These are phyloP conservation scores for Leptopterna dolabrata DNA, from an alignment of 2,888 invertebrate genomes.

Conservation along the genomic window DNA sequence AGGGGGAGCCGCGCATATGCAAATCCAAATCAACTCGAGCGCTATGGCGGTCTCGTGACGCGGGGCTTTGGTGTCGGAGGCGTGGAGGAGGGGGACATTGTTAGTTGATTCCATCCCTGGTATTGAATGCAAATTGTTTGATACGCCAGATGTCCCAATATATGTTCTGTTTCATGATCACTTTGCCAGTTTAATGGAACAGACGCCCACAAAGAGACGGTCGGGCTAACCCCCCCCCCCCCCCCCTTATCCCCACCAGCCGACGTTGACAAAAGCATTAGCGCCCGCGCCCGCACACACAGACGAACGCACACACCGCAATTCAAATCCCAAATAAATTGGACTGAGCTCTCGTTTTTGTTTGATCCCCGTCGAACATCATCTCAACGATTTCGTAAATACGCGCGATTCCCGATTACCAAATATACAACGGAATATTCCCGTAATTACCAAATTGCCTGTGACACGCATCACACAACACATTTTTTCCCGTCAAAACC, in stretches of 20 bases:
- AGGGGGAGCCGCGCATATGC: not conserved
- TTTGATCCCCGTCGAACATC: not conserved
- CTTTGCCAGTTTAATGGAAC: slow-evolving; percentile 51
- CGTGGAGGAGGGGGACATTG: slow-evolving; percentile 19
- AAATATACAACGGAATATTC: not conserved
- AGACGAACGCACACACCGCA: not conserved
- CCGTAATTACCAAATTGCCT: not conserved
- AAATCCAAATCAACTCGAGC: slow-evolving; percentile 33
- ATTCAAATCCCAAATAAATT: slow-evolving; percentile 47
- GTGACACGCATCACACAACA: not conserved
- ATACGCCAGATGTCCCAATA: slow-evolving; percentile 52
- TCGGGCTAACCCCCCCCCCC: not conserved
- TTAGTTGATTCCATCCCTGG: slow-evolving; percentile 31
- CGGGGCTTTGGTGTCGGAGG: not conserved
- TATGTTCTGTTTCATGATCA: slow-evolving; percentile 54
- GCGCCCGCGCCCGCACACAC: not conserved
- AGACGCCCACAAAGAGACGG: not conserved
- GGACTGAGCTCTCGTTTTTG: slow-evolving; percentile 27
- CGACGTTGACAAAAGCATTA: slow-evolving; percentile 40
- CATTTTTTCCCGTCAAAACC: not conserved
- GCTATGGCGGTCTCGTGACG: not conserved
- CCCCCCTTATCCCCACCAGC: not conserved
- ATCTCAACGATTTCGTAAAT: not conserved
- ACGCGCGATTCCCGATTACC: not conserved
- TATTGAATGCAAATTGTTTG: slow-evolving; percentile 54